These are phyloP conservation scores for Mycteria americana DNA, from an alignment of 2,797 vertebrate genomes.

Conservation along the genomic window DNA sequence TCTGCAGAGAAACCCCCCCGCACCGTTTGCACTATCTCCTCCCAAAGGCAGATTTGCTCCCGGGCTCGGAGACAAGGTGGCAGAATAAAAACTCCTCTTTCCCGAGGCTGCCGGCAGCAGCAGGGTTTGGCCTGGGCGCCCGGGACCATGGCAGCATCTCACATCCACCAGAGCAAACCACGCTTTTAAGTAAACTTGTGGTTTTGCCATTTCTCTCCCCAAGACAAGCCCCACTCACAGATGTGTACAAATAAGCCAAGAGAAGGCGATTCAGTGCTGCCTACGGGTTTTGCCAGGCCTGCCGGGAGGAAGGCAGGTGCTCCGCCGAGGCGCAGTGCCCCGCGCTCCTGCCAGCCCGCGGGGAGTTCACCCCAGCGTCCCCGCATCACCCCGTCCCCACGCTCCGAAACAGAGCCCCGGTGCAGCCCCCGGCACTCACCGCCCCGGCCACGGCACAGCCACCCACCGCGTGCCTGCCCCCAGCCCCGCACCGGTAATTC, in stretches of 20 bases:
- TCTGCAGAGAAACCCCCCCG: neutral
- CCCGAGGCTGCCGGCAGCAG: neutral
- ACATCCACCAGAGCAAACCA: neutral
- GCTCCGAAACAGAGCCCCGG: neutral
- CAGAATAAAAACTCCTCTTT: neutral
- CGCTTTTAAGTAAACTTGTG: neutral
- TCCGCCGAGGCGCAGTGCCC: constrained; percentile 49
- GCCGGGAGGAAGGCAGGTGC: constrained; percentile 73
- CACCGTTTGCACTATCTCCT: rapidly evolving
- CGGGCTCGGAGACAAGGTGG: rapidly evolving
- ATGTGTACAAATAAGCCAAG: neutral
- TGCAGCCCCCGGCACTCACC: neutral
- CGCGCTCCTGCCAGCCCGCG: constrained; percentile 37
- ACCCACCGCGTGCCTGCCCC: neutral
- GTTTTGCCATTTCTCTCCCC: neutral
- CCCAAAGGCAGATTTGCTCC: neutral
- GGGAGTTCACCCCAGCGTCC: constrained; percentile 73
- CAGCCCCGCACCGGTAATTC: neutral
- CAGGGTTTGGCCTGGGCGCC: neutral
- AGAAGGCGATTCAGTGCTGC: neutral
- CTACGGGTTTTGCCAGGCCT: neutral
- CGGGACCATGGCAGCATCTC: neutral
- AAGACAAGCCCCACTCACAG: neutral
- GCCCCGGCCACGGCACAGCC: neutral
- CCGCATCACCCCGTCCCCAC: constrained; percentile 59